phyloP scores from a whole-genome alignment of 1,140 invertebrate species.

The Mycetomoellerius zeteki region DNA sequence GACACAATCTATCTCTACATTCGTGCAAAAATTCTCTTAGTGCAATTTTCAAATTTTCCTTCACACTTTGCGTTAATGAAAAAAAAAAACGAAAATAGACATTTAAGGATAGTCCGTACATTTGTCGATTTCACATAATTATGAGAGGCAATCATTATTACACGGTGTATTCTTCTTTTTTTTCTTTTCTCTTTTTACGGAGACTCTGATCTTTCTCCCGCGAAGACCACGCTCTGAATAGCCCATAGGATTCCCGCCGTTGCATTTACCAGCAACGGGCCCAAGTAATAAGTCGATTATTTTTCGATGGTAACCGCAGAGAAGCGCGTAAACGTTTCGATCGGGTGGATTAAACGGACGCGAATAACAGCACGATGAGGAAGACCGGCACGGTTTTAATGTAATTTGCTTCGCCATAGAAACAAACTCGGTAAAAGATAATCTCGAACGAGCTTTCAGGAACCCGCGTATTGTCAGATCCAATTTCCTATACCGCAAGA shows the following conservation, averaged over 20 bases:
- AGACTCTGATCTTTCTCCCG: constrained; percentile 21
- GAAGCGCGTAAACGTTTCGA: constrained; percentile 49
- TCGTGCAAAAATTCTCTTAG: neutral
- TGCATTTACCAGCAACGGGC: constrained; percentile 33
- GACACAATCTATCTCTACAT: neutral
- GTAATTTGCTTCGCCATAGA: constrained; percentile 51
- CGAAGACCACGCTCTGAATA: constrained; percentile 20
- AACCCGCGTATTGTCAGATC: constrained; percentile 42
- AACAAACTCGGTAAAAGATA: constrained; percentile 49
- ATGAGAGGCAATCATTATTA: constrained; percentile 41
- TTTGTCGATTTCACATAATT: constrained; percentile 2
- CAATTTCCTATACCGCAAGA: constrained; percentile 55
- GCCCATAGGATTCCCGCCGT: constrained; percentile 3
- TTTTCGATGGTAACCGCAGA: constrained; percentile 55
- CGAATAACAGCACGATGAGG: constrained; percentile 29
- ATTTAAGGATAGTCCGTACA: constrained; percentile 3
- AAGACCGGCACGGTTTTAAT: constrained; percentile 41
- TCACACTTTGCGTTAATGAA: neutral
- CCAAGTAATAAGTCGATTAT: constrained; percentile 52
- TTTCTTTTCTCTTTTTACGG: neutral
- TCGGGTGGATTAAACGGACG: constrained; percentile 48
- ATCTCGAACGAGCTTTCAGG: constrained; percentile 44
- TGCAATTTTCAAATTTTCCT: constrained; percentile 12
- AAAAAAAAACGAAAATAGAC: neutral
- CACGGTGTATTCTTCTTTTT: neutral